Conservation (phyloP, 64 coral and sea anemone genomes). For the Montipora sp. region DNA sequence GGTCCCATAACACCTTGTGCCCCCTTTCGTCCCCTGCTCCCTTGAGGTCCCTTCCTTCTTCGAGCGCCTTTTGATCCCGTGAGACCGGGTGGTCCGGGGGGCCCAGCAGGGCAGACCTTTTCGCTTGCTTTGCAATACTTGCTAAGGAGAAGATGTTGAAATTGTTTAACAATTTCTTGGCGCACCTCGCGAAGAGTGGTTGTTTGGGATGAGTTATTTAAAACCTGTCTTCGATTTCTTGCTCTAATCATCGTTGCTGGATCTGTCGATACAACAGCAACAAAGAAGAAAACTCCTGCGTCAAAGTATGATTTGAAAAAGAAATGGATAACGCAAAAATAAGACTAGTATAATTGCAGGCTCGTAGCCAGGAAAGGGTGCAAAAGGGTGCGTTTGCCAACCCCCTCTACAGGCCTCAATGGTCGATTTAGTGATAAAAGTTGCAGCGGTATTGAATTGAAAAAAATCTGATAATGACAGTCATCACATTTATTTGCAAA, state of each 20-base stretch:
- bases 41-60: slow-evolving; percentile 7
- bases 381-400: too few relatives aligned
- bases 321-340: too few relatives aligned
- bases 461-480: too few relatives aligned
- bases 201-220: not conserved
- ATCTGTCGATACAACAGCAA: not conserved
- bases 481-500: too few relatives aligned
- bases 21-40: not conserved
- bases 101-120: not conserved
- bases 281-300: too few relatives aligned
- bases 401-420: too few relatives aligned
- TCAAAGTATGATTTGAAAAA: too few relatives aligned
- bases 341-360: too few relatives aligned
- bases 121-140: slow-evolving; percentile 38
- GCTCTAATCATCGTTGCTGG: not conserved
- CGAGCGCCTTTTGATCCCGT: slow-evolving; percentile 9
- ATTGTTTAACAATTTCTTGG: not conserved
- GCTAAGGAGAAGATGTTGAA: not conserved
- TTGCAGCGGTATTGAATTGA: too few relatives aligned
- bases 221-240: not conserved
- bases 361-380: too few relatives aligned
- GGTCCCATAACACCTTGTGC: slow-evolving; percentile 7
- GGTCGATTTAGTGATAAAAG: too few relatives aligned
- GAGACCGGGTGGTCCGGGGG: slow-evolving; percentile 15
- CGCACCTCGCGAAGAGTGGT: not conserved